phyloP scores from a whole-genome alignment of 92 coral and sea anemone species.

The Porites evermanni region DNA sequence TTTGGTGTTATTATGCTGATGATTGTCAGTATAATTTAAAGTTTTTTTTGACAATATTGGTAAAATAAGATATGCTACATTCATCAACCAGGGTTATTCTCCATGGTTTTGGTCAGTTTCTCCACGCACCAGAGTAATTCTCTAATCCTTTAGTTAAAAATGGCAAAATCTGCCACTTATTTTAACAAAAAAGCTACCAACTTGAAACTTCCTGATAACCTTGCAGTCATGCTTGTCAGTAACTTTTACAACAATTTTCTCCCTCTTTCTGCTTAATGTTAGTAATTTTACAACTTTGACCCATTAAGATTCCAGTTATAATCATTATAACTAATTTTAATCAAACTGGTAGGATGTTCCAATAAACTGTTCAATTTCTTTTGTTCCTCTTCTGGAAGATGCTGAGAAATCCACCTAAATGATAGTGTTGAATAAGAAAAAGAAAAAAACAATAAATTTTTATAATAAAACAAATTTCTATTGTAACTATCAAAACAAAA shows the following conservation, averaged over 20 bases:
- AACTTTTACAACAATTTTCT: neutral
- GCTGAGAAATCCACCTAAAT: conserved; percentile 74
- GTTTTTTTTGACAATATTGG: no score
- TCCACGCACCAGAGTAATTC: no score
- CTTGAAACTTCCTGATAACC: no score
- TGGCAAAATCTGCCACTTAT: no score
- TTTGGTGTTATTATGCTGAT: no score
- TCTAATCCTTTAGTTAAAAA: no score
- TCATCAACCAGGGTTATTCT: no score
- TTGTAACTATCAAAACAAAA: neutral
- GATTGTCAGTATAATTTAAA: no score
- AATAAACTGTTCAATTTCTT: conserved; percentile 55
- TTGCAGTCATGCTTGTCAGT: no score
- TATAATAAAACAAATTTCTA: neutral
- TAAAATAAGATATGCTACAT: no score
- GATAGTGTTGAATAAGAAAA: neutral
- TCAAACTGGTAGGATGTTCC: conserved; percentile 45
- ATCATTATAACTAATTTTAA: conserved; percentile 67
- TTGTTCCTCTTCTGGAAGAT: conserved; percentile 51
- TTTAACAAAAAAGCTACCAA: no score
- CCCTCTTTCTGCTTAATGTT: neutral
- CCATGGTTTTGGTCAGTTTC: no score
- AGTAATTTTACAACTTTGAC: conserved; percentile 60
- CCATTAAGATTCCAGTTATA: conserved; percentile 91
- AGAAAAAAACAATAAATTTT: neutral